Evolutionary conservation across 2,888 invertebrate genomes (phyloP).

Genomic region (Eupithecia dodoneata): DNA sequence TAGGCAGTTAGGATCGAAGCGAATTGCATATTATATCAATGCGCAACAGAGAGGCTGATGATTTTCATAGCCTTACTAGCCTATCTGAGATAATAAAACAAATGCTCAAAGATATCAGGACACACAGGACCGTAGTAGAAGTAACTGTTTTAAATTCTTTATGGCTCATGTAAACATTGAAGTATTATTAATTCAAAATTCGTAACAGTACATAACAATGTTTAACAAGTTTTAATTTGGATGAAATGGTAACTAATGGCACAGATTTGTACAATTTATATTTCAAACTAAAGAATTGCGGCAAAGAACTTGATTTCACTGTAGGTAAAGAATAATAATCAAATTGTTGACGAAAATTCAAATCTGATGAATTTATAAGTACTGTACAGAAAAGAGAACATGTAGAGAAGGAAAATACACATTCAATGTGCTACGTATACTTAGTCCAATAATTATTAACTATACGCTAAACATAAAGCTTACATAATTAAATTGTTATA

Average conservation of each 20-base stretch:
- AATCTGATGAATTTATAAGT: background rate
- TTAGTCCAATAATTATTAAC: constrained; percentile 25
- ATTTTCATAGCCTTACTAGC: background rate
- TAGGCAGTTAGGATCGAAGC: background rate
- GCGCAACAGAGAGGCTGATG: background rate
- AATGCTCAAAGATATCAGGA: background rate
- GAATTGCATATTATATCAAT: background rate
- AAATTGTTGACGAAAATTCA: background rate
- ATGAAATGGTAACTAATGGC: background rate
- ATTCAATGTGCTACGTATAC: constrained; percentile 9
- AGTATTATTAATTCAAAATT: background rate
- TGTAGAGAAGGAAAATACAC: background rate
- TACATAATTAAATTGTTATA: constrained; percentile 58
- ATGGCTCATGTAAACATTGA: background rate
- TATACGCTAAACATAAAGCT: constrained; percentile 47
- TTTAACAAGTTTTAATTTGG: background rate
- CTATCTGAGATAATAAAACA: background rate
- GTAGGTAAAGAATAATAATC: background rate
- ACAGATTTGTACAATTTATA: background rate
- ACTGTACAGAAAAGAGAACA: background rate
- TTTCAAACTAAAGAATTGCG: background rate
- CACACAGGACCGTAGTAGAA: background rate
- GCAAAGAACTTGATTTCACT: background rate
- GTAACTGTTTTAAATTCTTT: background rate
- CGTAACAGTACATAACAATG: background rate